Conservation (phyloP, 2,888 invertebrate species). For the Corythucha ciliata region DNA sequence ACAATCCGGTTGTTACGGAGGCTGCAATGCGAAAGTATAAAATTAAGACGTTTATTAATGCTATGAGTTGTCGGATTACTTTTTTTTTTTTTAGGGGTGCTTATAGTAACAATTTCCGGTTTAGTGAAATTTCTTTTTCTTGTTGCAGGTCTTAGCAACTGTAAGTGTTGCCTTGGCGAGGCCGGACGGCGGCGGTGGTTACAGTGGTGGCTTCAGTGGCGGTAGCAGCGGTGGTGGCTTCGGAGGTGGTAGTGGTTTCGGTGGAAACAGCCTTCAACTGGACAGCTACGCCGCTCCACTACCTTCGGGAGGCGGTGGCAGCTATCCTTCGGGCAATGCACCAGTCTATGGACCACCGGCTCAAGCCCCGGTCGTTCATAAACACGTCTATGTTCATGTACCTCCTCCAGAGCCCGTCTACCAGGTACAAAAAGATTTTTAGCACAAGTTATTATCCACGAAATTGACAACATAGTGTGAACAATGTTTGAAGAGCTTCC, state of each 20-base stretch:
- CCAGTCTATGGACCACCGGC: conserved; percentile 62
- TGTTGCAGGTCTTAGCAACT: conserved; percentile 38
- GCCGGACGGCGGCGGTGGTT: conserved; percentile 34
- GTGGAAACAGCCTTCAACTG: conserved; percentile 40
- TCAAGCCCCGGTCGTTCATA: conserved; percentile 70
- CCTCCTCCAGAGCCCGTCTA: conserved; percentile 75
- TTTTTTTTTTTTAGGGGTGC: neutral
- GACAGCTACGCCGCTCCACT: conserved; percentile 48
- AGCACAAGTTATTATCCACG: too few species aligned
- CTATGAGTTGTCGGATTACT: neutral
- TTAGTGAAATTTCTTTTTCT: conserved; percentile 4
- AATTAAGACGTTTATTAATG: neutral
- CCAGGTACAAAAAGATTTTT: too few species aligned
- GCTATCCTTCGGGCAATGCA: conserved; percentile 43
- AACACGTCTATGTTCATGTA: conserved; percentile 84
- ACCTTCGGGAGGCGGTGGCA: conserved; percentile 33
- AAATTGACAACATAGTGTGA: too few species aligned
- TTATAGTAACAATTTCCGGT: conserved; percentile 1
- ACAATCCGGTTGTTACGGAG: neutral
- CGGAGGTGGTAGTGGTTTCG: conserved; percentile 34
- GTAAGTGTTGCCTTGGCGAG: conserved; percentile 37
- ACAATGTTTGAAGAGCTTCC: too few species aligned
- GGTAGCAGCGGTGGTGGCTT: conserved; percentile 41
- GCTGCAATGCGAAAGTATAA: neutral
- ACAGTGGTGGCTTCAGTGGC: conserved; percentile 24